Conservation (phyloP, 2,888 invertebrate genomes). For the Philereme vetulata region DNA sequence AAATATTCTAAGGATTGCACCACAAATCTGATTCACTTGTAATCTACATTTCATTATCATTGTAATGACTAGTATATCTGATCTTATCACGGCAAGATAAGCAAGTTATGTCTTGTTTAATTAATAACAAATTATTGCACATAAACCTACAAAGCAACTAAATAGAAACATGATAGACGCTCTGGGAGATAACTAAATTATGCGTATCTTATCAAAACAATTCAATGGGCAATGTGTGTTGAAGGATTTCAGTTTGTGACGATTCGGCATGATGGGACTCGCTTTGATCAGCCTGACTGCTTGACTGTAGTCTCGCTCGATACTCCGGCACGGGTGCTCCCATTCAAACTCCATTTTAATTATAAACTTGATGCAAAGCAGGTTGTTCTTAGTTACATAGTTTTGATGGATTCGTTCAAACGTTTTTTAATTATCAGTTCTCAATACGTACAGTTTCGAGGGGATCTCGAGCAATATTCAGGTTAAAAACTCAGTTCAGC, state of each 20-base stretch:
- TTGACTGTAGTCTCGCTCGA: too few relatives aligned
- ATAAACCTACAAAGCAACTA: constrained; percentile 1
- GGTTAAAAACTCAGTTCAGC: too few relatives aligned
- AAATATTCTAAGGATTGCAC: too few relatives aligned
- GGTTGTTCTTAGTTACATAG: too few relatives aligned
- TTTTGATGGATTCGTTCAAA: too few relatives aligned
- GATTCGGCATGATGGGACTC: not conserved
- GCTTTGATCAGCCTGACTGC: not conserved
- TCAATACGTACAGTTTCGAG: too few relatives aligned
- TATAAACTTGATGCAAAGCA: too few relatives aligned
- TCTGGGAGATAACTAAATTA: constrained; percentile 6
- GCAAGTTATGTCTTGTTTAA: constrained; percentile 5
- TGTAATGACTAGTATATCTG: constrained; percentile 11
- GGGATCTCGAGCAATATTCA: too few relatives aligned
- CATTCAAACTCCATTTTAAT: too few relatives aligned
- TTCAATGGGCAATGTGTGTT: not conserved
- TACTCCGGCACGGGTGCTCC: too few relatives aligned
- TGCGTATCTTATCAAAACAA: constrained; percentile 1
- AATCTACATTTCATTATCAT: constrained; percentile 21
- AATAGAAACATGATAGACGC: constrained; percentile 10
- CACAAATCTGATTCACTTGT: not conserved
- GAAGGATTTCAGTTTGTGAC: too few relatives aligned
- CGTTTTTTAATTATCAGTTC: too few relatives aligned
- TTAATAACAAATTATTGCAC: constrained; percentile 13
- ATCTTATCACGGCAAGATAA: constrained; percentile 22